These are phyloP conservation scores for Campylorhamphus procurvoides DNA, from an alignment of 2,113 vertebrate genomes.

Conservation along the genomic window DNA sequence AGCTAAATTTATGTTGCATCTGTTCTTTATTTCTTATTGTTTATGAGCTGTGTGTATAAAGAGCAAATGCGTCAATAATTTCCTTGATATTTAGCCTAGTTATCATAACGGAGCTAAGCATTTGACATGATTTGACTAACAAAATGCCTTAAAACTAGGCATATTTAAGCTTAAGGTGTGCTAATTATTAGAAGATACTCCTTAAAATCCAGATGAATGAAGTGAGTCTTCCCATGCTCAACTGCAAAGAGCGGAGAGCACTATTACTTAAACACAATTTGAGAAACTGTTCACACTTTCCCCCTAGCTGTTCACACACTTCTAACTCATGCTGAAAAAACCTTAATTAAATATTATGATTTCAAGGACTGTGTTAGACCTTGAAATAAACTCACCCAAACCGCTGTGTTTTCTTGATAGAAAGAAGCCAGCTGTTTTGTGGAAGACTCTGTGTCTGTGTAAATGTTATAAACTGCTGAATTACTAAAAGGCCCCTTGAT, in stretches of 20 bases:
- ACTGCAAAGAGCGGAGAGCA: not conserved
- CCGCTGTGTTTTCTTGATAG: not conserved
- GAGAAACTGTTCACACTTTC: not conserved
- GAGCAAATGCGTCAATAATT: constrained; percentile 27
- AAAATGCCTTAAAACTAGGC: not conserved
- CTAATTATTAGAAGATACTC: constrained; percentile 40
- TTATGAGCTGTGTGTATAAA: constrained; percentile 22
- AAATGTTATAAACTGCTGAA: constrained; percentile 59
- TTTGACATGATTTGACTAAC: not conserved
- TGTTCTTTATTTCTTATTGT: constrained; percentile 57
- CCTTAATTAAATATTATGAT: constrained; percentile 62
- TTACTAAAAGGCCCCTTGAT: constrained; percentile 64
- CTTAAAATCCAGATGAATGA: not conserved
- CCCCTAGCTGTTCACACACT: constrained; percentile 29
- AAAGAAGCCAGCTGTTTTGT: constrained; percentile 43
- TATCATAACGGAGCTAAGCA: not conserved
- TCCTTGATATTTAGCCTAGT: constrained; percentile 1
- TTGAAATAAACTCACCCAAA: constrained; percentile 31
- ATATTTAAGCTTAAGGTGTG: not conserved
- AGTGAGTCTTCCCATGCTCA: not conserved
- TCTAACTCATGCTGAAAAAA: constrained; percentile 43
- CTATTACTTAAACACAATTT: not conserved
- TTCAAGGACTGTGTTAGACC: constrained; percentile 44
- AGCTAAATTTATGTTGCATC: constrained; percentile 8
- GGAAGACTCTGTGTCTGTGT: constrained; percentile 29